Evolutionary conservation across 1,140 invertebrate species (phyloP).

Genomic region (Adoxophyes honmai): DNA sequence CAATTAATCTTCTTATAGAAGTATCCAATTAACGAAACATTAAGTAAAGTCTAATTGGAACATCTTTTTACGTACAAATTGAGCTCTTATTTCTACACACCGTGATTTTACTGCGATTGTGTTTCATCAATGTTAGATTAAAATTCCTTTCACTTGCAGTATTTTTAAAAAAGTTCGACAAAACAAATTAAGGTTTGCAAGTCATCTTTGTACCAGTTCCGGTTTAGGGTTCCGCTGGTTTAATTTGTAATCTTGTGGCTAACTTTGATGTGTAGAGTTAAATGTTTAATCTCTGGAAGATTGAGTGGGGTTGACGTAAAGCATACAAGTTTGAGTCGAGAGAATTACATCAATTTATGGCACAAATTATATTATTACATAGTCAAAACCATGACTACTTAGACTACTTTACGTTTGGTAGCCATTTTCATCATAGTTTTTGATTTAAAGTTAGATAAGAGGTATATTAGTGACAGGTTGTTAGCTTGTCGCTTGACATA

Average conservation of each 20-base stretch:
- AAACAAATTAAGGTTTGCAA: conserved; percentile 2
- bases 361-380: no score
- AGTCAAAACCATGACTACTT: no score
- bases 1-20: not conserved
- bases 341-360: no score
- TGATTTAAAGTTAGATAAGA: no score
- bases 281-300: not conserved
- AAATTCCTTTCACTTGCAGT: not conserved
- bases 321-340: no score
- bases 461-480: no score
- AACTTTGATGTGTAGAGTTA: not conserved
- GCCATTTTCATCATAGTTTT: no score
- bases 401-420: no score
- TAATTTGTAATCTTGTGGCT: not conserved
- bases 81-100: not conserved
- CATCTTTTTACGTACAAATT: not conserved
- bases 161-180: not conserved
- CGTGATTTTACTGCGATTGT: not conserved
- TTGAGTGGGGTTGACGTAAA: no score
- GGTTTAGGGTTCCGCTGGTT: not conserved
- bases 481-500: no score
- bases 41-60: not conserved
- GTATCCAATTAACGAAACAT: not conserved
- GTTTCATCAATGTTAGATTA: not conserved
- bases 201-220: not conserved